These are phyloP conservation scores for Nudaria mundana DNA, from an alignment of 2,888 invertebrate species.

Conservation along the genomic window DNA sequence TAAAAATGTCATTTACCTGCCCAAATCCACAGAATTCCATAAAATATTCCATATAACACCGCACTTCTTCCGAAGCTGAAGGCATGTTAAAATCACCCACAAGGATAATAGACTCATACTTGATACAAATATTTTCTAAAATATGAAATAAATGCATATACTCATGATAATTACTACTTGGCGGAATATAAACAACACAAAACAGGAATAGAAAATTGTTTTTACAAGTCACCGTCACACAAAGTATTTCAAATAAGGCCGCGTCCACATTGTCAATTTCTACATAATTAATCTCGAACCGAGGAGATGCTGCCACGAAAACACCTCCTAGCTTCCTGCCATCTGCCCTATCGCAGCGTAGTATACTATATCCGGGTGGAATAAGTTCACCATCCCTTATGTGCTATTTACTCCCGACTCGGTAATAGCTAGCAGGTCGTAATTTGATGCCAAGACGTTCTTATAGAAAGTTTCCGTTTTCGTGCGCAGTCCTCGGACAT, in stretches of 20 bases:
- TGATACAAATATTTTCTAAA: slow-evolving; percentile 14
- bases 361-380: slow-evolving; percentile 1
- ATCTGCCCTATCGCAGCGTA: slow-evolving; percentile 7
- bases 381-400: slow-evolving; percentile 8
- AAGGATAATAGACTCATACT: slow-evolving; percentile 10
- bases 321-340: too few relatives aligned
- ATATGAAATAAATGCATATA: slow-evolving; percentile 12
- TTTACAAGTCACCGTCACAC: slow-evolving; percentile 4
- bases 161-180: slow-evolving; percentile 3
- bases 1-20: slow-evolving; percentile 11
- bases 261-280: slow-evolving; percentile 3
- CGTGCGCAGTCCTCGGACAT: slow-evolving; percentile 5
- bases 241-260: slow-evolving; percentile 7
- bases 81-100: slow-evolving; percentile 13
- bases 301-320: not conserved
- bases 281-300: not conserved
- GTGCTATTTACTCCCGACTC: slow-evolving; percentile 8
- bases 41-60: slow-evolving; percentile 12
- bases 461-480: slow-evolving; percentile 2
- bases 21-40: slow-evolving; percentile 10
- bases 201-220: slow-evolving; percentile 9
- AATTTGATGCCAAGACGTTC: slow-evolving; percentile 1
- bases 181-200: slow-evolving; percentile 13
- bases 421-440: slow-evolving; percentile 8
- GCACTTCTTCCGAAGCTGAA: slow-evolving; percentile 5